Percentiles rank a stretch among this genome's conserved stretches.
phyloP scores from a whole-genome alignment of 2,888 invertebrate species.

The Serrognathus titanus region DNA sequence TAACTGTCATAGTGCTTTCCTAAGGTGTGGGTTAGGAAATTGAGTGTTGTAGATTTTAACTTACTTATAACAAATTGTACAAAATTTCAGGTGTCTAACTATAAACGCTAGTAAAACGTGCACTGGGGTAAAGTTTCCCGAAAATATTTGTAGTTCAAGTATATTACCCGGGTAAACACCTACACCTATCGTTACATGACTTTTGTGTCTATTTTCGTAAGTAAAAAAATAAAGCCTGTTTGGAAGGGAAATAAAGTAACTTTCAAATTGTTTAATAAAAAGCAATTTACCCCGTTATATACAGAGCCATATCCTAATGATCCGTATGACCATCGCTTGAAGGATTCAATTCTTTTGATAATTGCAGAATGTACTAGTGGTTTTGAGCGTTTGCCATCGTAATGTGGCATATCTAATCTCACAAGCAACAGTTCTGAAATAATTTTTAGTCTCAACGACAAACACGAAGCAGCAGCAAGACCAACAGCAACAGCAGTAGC shows the following conservation, averaged over 20 bases:
- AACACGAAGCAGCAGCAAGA: too few relatives aligned
- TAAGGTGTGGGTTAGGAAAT: constrained; percentile 51
- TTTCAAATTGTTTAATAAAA: neutral
- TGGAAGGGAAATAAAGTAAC: neutral
- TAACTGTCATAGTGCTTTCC: constrained; percentile 80
- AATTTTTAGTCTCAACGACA: too few relatives aligned
- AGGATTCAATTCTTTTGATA: constrained; percentile 67
- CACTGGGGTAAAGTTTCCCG: constrained; percentile 77
- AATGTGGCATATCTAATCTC: constrained; percentile 67
- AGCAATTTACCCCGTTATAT: constrained; percentile 63
- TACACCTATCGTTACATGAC: constrained; percentile 69
- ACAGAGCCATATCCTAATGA: constrained; percentile 79
- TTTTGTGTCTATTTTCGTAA: constrained; percentile 61
- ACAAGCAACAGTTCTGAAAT: constrained; percentile 66
- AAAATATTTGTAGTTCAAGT: constrained; percentile 73
- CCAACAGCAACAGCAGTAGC: too few relatives aligned
- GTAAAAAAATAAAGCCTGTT: constrained; percentile 69
- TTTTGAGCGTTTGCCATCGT: constrained; percentile 63
- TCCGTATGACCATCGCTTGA: constrained; percentile 63
- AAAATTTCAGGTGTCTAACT: constrained; percentile 81
- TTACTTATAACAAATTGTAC: constrained; percentile 82
- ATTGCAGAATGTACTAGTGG: constrained; percentile 68
- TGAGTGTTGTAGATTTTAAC: constrained; percentile 32
- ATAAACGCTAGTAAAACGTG: constrained; percentile 80
- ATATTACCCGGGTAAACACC: constrained; percentile 71